Evolutionary conservation across 2,113 vertebrate genomes (phyloP), one percentile per base, ranked within the genome.

Genomic region (Brienomyrus longianalis): DNA sequence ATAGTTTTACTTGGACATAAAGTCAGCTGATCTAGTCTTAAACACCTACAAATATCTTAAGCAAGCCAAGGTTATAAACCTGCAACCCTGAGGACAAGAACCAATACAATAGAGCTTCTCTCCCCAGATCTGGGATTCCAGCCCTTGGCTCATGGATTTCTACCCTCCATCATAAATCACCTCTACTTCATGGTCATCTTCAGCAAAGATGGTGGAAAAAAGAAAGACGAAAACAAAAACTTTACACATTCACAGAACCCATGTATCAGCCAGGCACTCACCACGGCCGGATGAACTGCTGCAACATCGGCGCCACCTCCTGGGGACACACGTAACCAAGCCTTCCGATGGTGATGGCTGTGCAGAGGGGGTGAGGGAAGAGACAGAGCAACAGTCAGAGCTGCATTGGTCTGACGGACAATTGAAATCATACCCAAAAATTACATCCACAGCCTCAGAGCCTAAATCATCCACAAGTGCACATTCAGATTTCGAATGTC

Each of bases 221-320:
- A 45, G 23, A 51, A 50, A 54, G 0, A 56, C 5, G 21, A 21
- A 56, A 56, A 56, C 54, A 45, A 45, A 62, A 62, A n/a, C 56
- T 62, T 19, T 50, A 66, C 10, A 31, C 9, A 1, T 13, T 70
- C 8, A 66, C 8, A 27, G 35, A 15, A 77, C 31, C 35, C 15
- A 13, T 6, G n/a, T 39, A 19, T 35, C 27, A 87, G 27, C 19
- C 1, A 48, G n/a, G 8, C 13, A 90, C 97, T 94, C 94, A 99
- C 98, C 98, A 99, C 21, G 98, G 98, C 90, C 98, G 95, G 92
- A 98, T 98, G 92, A 99, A 99, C 93, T 98, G 98, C 87, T 98
- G 98, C 92, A 98, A 94, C 97, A 98, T 96, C 0, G 98, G 97
- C 9, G 98, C 97, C 8, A 99, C 98, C 93, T 99, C 98, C 95